A percentile compares a stretch with the other conserved stretches of the same genome.
Evolutionary conservation across 2,797 vertebrate species (phyloP).

Genomic region (Rhinophrynus dorsalis): DNA sequence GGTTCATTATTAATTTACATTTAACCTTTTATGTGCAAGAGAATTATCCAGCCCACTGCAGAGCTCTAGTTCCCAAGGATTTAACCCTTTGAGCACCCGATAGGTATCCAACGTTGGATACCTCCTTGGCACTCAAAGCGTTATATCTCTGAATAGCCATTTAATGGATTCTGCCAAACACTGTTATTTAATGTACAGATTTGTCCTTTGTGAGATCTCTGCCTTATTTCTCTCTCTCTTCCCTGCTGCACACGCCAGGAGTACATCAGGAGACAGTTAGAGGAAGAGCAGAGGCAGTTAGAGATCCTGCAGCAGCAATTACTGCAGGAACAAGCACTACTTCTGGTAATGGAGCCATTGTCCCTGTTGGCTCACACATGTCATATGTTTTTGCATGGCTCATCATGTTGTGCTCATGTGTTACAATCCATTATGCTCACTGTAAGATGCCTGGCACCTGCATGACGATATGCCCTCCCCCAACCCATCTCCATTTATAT

Average conservation of each 20-base stretch:
- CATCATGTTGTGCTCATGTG: neutral
- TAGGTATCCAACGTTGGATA: no score
- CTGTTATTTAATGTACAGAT: no score
- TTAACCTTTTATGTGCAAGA: no score
- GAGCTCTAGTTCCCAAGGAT: no score
- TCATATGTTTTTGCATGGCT: conserved; percentile 16
- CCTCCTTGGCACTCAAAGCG: no score
- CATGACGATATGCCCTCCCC: neutral
- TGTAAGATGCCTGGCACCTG: conserved; percentile 11
- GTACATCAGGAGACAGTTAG: conserved; percentile 99
- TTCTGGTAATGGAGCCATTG: conserved; percentile 87
- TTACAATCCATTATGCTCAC: conserved; percentile 4
- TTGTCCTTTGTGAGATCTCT: no score
- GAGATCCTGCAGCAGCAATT: conserved; percentile 99
- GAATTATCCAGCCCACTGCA: no score
- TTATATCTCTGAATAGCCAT: no score
- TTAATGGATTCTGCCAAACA: no score
- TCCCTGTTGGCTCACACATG: conserved; percentile 37
- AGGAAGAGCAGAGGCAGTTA: conserved; percentile 99
- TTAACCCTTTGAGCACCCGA: no score
- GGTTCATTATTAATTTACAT: no score
- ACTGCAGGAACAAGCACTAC: conserved; percentile 96
- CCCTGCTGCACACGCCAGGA: conserved; percentile 80
- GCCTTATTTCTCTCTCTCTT: conserved; percentile 60
- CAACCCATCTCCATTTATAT: neutral